phyloP scores from a whole-genome alignment of 2,113 vertebrate genomes.

The Cynocephalus volans region DNA sequence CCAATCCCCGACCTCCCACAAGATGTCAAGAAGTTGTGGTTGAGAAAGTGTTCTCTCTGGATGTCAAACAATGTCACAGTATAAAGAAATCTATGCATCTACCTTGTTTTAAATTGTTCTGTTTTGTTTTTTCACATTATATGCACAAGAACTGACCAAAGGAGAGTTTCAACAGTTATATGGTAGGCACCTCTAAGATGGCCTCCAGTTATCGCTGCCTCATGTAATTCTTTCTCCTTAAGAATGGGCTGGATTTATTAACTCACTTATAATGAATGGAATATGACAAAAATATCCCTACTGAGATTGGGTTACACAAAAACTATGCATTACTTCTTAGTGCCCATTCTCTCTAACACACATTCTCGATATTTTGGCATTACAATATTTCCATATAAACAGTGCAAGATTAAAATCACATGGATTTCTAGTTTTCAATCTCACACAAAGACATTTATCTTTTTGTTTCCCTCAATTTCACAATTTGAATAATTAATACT shows the following conservation, averaged over 20 bases:
- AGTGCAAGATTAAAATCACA: background rate
- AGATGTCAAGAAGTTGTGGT: background rate
- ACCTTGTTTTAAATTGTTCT: background rate
- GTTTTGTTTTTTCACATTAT: background rate
- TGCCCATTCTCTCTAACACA: background rate
- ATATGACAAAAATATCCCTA: background rate
- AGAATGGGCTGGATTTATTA: background rate
- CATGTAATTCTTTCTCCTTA: background rate
- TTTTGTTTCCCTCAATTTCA: background rate
- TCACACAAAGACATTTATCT: background rate
- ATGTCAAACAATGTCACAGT: background rate
- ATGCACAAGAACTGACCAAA: background rate
- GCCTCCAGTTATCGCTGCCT: background rate
- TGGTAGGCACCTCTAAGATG: background rate
- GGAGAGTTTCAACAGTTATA: background rate
- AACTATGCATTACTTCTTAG: background rate
- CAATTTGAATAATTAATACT: background rate
- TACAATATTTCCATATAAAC: background rate
- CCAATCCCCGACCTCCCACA: background rate
- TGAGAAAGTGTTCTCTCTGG: background rate
- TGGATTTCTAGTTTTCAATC: background rate
- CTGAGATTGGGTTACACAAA: background rate
- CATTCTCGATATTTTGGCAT: background rate
- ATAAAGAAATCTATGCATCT: background rate
- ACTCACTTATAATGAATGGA: background rate